Evolutionary conservation across 2,797 vertebrate genomes (phyloP), one percentile per base, ranked within the genome.

Genomic region (Sebastiscus tertius): DNA sequence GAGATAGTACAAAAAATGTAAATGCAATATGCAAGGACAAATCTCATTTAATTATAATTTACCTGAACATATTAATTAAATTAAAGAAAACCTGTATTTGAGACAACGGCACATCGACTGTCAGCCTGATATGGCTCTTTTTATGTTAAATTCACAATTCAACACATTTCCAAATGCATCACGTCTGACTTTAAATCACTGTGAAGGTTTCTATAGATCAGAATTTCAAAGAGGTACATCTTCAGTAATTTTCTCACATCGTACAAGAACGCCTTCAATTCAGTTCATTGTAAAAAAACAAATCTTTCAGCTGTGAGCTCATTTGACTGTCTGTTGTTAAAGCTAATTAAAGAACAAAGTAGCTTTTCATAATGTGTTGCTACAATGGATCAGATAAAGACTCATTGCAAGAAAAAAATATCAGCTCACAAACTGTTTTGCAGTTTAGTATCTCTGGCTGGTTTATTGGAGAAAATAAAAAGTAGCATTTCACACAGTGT

Each of bases 401-500:
- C 24, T 83, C n/a, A 22, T 9, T 59, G 42, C 68, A 77, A 76
- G 20, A 62, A 64, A 13, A 68, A 14, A 68, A 81, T 13, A 54
- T 73, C 62, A 36, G 12, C 62, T 61, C 49, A 3, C n/a, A 56
- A 39, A 34, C 49, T 66, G 58, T 83, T 82, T 69, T 72, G 34
- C 74, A 80, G 49, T 79, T 85, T 59, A 63, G 77, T 55, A 61
- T 86, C 71, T 75, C 46, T 56, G 36, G 59, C 60, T 55, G 29
- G 29, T 78, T 83, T 83, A 86, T 56, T 78, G 76, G 49, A 82
- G 70, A 59, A 85, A 87, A 63, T 18, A 66, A 84, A 84, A 70
- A 59, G 27, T 11, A 70, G 22, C 69, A 72, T 91, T 89, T 92
- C 73, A 91, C 76, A 85, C 42, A 68, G 63, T 69, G 72, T 75